Conservation (phyloP, 2,113 vertebrate genomes). For the Laticauda laticaudata region DNA sequence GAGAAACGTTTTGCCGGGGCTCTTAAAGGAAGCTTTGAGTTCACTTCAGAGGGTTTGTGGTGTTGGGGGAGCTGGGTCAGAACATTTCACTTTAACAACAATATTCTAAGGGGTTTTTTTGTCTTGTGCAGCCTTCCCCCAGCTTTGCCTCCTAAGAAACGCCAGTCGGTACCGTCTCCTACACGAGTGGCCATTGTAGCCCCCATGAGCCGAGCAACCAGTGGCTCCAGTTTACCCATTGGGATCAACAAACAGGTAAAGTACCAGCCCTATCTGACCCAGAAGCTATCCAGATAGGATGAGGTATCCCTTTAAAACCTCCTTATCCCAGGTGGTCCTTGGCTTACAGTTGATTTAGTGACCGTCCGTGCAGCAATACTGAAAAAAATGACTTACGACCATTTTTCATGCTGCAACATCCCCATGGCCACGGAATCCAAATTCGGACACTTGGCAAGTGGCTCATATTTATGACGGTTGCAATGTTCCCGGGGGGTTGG, state of each 20-base stretch:
- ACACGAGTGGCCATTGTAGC: slow-evolving; percentile 93
- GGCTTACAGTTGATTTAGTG: neutral
- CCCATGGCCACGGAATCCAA: neutral
- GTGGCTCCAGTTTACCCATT: slow-evolving; percentile 89
- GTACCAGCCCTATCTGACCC: neutral
- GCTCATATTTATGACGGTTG: too few relatives aligned
- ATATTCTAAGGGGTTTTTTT: too few relatives aligned
- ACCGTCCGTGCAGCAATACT: neutral
- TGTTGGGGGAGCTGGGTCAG: too few relatives aligned
- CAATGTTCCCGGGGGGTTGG: too few relatives aligned
- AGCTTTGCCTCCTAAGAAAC: slow-evolving; percentile 93
- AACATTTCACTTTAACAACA: too few relatives aligned
- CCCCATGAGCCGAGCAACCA: slow-evolving; percentile 90
- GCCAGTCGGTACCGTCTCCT: slow-evolving; percentile 90
- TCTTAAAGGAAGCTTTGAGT: too few relatives aligned
- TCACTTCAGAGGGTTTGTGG: too few relatives aligned
- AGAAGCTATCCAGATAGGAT: neutral
- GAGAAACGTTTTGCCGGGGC: too few relatives aligned
- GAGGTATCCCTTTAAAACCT: neutral
- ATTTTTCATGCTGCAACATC: neutral
- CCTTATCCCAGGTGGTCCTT: neutral
- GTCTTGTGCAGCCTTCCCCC: slow-evolving; percentile 82
- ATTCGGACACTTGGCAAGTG: neutral
- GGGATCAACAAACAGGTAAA: slow-evolving; percentile 90
- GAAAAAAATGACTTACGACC: neutral